Conservation (phyloP, 2,797 vertebrate genomes). For the Gadopsis bispinosus region DNA sequence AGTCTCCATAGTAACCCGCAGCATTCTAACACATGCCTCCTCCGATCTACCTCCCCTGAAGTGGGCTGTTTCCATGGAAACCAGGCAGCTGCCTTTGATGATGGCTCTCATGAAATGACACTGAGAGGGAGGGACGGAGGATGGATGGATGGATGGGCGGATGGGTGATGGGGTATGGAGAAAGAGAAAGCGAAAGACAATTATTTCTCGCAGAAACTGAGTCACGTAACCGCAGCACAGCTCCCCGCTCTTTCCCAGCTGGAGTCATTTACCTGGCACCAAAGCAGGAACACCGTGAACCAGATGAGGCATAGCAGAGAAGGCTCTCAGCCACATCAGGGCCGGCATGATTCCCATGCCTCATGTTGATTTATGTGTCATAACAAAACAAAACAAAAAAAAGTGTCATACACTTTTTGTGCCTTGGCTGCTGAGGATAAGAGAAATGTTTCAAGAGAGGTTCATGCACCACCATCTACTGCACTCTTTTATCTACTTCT, state of each 20-base stretch:
- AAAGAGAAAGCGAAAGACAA: slow-evolving; percentile 56
- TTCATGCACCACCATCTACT: slow-evolving; percentile 53
- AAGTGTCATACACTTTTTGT: slow-evolving; percentile 43
- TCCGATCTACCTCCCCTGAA: slow-evolving; percentile 75
- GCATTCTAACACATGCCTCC: slow-evolving; percentile 79
- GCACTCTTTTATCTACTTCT: slow-evolving; percentile 39
- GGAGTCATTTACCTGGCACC: slow-evolving; percentile 60
- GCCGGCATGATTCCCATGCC: slow-evolving; percentile 44
- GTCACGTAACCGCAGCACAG: slow-evolving; percentile 50
- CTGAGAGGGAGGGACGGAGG: slow-evolving; percentile 39
- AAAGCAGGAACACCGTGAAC: slow-evolving; percentile 47
- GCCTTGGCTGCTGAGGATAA: slow-evolving; percentile 36
- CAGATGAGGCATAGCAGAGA: slow-evolving; percentile 50
- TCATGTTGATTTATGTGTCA: slow-evolving; percentile 62
- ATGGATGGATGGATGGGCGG: slow-evolving; percentile 29
- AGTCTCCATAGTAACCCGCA: slow-evolving; percentile 85
- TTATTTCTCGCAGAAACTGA: slow-evolving; percentile 55
- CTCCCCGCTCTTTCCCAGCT: slow-evolving; percentile 37
- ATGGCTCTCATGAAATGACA: slow-evolving; percentile 81
- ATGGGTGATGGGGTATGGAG: slow-evolving; percentile 20
- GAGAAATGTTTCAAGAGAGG: slow-evolving; percentile 48
- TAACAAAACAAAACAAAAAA: slow-evolving; percentile 39
- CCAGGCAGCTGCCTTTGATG: slow-evolving; percentile 82
- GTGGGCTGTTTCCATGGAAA: slow-evolving; percentile 87
- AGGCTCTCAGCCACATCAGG: slow-evolving; percentile 54